Conservation (phyloP, 2,888 invertebrate genomes). For the Ophion ventricosus region DNA sequence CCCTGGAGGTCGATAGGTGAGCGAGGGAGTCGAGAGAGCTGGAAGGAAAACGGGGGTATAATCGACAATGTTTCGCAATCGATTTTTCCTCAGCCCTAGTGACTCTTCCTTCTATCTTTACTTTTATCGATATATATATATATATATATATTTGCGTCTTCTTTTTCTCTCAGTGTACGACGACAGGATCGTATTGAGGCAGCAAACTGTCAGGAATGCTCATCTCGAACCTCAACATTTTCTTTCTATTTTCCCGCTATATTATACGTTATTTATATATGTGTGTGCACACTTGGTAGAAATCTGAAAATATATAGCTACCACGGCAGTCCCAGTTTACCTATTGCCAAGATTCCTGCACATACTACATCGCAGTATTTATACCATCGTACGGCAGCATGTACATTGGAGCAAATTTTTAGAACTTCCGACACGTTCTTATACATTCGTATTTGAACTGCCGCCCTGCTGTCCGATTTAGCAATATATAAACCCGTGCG, state of each 20-base stretch:
- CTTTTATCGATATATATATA: constrained; percentile 17
- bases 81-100: constrained; percentile 26
- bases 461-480: background rate
- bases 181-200: constrained; percentile 50
- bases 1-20: constrained; percentile 14
- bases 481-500: background rate
- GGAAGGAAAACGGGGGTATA: constrained; percentile 44
- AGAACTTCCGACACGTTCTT: constrained; percentile 25
- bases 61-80: constrained; percentile 42
- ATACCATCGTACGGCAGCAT: constrained; percentile 1
- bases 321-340: constrained; percentile 36
- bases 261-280: background rate
- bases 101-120: constrained; percentile 11
- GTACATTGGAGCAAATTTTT: constrained; percentile 13
- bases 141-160: constrained; percentile 20
- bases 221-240: constrained; percentile 41
- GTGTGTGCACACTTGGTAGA: background rate
- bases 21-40: constrained; percentile 8
- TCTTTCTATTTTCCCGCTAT: constrained; percentile 41
- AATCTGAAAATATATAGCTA: background rate
- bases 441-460: constrained; percentile 19
- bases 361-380: constrained; percentile 15
- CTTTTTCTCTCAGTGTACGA: constrained; percentile 22
- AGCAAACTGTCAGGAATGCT: constrained; percentile 50
- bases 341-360: constrained; percentile 36